These are phyloP conservation scores for Drosophila athabasca DNA, from an alignment of 1,140 invertebrate genomes.

Conservation along the genomic window DNA sequence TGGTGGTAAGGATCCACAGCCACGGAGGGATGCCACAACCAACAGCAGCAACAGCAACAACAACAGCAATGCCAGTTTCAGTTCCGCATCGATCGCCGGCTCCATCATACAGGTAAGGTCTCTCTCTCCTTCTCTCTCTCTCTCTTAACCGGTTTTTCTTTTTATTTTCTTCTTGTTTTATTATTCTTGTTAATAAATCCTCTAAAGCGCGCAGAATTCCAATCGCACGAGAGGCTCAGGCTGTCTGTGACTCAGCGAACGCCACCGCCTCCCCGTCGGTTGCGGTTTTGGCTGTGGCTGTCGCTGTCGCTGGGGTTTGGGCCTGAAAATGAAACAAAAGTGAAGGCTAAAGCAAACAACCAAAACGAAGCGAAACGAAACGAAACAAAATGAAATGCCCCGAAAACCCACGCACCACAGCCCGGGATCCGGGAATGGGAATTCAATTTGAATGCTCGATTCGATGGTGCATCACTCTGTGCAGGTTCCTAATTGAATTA, in stretches of 20 bases:
- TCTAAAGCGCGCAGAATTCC: slow-evolving; percentile 80
- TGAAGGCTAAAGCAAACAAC: slow-evolving; percentile 72
- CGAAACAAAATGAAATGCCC: slow-evolving; percentile 27
- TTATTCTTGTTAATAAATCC: slow-evolving; percentile 82
- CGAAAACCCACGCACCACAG: slow-evolving; percentile 69
- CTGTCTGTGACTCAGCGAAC: too few species aligned
- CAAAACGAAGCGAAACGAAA: slow-evolving; percentile 30
- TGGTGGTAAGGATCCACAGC: background rate
- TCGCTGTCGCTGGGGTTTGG: slow-evolving; percentile 1
- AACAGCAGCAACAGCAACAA: slow-evolving; percentile 53
- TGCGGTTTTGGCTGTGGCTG: slow-evolving; percentile 26
- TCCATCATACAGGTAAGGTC: slow-evolving; percentile 81
- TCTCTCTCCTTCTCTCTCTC: slow-evolving; percentile 20
- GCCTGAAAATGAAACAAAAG: slow-evolving; percentile 54
- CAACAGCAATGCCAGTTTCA: slow-evolving; percentile 82
- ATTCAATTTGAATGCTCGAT: slow-evolving; percentile 41
- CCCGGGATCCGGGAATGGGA: slow-evolving; percentile 47
- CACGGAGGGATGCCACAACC: slow-evolving; percentile 25
- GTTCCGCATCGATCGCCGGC: slow-evolving; percentile 82
- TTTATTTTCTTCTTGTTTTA: slow-evolving; percentile 59
- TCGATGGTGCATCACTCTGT: slow-evolving; percentile 26
- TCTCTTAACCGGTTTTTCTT: slow-evolving; percentile 66
- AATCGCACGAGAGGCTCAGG: slow-evolving; percentile 36
- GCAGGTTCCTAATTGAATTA: slow-evolving; percentile 82
- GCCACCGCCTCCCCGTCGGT: too few species aligned